These are phyloP conservation scores for Cherax quadricarinatus DNA, from an alignment of 1,140 invertebrate species.

Conservation along the genomic window DNA sequence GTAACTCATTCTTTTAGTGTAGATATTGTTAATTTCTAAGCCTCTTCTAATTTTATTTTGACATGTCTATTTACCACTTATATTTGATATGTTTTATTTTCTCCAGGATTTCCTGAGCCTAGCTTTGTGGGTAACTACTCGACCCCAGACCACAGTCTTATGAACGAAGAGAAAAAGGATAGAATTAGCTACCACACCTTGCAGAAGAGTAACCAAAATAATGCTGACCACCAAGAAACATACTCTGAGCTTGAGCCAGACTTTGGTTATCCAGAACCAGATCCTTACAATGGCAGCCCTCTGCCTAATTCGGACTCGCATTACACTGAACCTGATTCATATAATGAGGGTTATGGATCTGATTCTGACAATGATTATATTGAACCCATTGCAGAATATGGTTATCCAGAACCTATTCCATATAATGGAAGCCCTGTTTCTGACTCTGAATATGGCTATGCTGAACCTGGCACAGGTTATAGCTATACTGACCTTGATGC, in stretches of 20 bases:
- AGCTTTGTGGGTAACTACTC: background rate
- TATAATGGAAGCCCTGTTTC: background rate
- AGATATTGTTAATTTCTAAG: no score
- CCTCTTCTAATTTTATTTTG: background rate
- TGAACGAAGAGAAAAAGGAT: background rate
- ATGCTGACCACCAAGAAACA: background rate
- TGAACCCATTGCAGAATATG: no score
- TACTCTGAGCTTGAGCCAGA: background rate
- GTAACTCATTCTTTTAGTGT: no score
- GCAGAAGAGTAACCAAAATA: background rate
- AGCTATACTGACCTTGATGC: background rate
- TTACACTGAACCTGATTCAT: background rate
- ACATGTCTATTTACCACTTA: background rate
- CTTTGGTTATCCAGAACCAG: background rate
- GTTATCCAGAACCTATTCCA: background rate
- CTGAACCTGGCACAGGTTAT: background rate
- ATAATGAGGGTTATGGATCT: background rate
- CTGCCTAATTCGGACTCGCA: background rate
- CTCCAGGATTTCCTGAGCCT: background rate
- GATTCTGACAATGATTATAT: background rate
- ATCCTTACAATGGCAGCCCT: background rate
- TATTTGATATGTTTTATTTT: background rate
- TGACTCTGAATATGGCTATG: background rate
- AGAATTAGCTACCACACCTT: background rate
- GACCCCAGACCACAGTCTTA: background rate